Conservation (phyloP, 2,113 vertebrate genomes). For the Cyphomyrus plagiostoma region DNA sequence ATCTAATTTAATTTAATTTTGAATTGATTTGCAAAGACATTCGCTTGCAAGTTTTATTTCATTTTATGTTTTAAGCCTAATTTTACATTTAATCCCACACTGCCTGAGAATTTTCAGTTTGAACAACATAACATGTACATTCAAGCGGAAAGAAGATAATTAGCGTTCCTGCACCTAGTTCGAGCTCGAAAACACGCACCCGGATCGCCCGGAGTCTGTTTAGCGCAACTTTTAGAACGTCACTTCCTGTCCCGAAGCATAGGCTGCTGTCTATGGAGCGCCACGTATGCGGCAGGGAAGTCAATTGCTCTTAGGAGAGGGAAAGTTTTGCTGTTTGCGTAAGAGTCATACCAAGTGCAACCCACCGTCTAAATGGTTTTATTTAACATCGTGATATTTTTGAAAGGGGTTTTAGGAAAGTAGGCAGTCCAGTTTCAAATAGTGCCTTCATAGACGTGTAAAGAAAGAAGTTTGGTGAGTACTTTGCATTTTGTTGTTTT, state of each 20-base stretch:
- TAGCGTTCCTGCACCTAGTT: neutral
- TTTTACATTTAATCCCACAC: neutral
- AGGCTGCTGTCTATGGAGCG: constrained; percentile 17
- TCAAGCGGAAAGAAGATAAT: neutral
- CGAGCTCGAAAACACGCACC: neutral
- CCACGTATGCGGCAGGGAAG: constrained; percentile 31
- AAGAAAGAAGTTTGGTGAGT: neutral
- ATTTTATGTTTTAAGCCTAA: neutral
- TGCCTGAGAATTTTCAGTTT: neutral
- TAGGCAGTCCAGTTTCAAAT: neutral
- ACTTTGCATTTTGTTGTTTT: neutral
- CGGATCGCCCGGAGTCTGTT: neutral
- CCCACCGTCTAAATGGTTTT: neutral
- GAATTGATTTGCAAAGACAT: neutral
- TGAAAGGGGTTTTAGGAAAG: neutral
- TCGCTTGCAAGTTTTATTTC: neutral
- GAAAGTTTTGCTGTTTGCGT: neutral
- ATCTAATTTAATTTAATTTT: neutral
- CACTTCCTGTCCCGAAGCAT: constrained; percentile 32
- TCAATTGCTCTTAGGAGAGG: neutral
- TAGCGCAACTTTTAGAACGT: constrained; percentile 19
- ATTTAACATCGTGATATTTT: neutral
- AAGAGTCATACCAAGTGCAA: neutral
- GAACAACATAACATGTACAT: neutral
- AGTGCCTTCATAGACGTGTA: neutral